Percentiles rank a stretch among this genome's conserved stretches.
phyloP scores from a whole-genome alignment of 2,888 invertebrate genomes.

The Noctua comes region DNA sequence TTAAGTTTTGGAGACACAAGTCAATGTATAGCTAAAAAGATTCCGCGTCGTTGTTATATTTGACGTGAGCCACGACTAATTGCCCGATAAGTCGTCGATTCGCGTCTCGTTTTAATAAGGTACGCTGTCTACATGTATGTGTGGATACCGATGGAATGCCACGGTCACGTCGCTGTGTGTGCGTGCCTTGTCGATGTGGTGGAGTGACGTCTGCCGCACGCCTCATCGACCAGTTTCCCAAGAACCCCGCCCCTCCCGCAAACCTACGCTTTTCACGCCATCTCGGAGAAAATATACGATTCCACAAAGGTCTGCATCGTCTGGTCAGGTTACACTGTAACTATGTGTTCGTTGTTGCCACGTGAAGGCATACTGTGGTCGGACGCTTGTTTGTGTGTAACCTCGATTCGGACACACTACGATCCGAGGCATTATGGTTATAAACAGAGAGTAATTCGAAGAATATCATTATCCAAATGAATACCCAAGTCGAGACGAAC shows the following conservation, averaged over 20 bases:
- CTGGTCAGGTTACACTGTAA: conserved; percentile 79
- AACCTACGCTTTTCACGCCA: conserved; percentile 61
- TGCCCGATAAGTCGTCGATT: conserved; percentile 91
- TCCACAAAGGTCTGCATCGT: conserved; percentile 74
- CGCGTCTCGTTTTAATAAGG: conserved; percentile 91
- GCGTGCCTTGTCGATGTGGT: conserved; percentile 79
- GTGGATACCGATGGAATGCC: conserved; percentile 89
- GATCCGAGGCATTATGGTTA: conserved; percentile 85
- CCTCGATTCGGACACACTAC: conserved; percentile 89
- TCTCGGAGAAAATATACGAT: conserved; percentile 78
- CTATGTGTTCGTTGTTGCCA: conserved; percentile 87
- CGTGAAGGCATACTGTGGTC: conserved; percentile 84
- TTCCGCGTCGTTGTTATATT: conserved; percentile 78
- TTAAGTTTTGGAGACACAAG: conserved; percentile 53
- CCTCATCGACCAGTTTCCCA: conserved; percentile 73
- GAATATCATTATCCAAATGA: conserved; percentile 89
- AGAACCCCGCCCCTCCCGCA: conserved; percentile 76
- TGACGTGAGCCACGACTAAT: conserved; percentile 88
- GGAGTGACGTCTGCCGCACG: conserved; percentile 89
- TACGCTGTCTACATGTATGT: conserved; percentile 87
- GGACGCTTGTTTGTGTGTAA: conserved; percentile 84
- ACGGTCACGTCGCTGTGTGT: conserved; percentile 83
- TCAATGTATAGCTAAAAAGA: conserved; percentile 83
- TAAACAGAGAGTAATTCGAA: conserved; percentile 88
- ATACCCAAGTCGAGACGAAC: conserved; percentile 80